Conservation (phyloP, 2,797 vertebrate species). For the Coilia nasus region DNA sequence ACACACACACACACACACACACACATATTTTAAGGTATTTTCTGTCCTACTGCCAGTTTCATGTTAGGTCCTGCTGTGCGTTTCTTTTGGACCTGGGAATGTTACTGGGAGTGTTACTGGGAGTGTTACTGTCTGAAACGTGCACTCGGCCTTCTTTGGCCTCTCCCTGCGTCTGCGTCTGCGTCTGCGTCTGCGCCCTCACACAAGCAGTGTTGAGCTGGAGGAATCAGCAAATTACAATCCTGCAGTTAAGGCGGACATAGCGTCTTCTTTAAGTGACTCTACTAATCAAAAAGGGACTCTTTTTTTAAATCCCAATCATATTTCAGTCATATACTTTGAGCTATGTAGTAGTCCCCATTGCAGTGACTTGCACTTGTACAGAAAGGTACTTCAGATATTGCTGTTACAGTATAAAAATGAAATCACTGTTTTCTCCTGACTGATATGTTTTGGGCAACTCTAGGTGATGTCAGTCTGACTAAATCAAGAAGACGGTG, state of each 20-base stretch:
- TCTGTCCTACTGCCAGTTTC: conserved; percentile 20
- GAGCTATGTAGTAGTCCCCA: conserved; percentile 12
- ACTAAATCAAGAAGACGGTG: not conserved
- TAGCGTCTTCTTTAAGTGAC: not conserved
- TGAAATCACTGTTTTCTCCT: conserved; percentile 46
- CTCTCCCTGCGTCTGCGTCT: not conserved
- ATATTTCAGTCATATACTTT: conserved; percentile 7
- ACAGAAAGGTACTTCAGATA: conserved; percentile 39
- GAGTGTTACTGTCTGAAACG: not conserved
- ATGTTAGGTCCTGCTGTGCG: conserved; percentile 3
- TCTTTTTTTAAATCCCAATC: conserved; percentile 2
- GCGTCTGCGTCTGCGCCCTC: too few species aligned
- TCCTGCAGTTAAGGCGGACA: not conserved
- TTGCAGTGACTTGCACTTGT: conserved; percentile 47
- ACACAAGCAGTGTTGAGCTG: not conserved
- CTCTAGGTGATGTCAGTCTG: not conserved
- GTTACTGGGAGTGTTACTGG: not conserved
- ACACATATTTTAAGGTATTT: not conserved
- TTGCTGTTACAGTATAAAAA: conserved; percentile 46
- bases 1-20: not conserved
- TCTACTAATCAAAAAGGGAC: conserved; percentile 34
- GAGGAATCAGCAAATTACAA: not conserved
- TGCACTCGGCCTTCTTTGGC: not conserved
- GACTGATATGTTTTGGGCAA: conserved; percentile 30
- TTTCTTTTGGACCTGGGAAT: not conserved